Percentiles rank a stretch among this genome's conserved stretches.
These are phyloP conservation scores for Vireo altiloquus DNA, from an alignment of 2,113 vertebrate species.

Conservation along the genomic window DNA sequence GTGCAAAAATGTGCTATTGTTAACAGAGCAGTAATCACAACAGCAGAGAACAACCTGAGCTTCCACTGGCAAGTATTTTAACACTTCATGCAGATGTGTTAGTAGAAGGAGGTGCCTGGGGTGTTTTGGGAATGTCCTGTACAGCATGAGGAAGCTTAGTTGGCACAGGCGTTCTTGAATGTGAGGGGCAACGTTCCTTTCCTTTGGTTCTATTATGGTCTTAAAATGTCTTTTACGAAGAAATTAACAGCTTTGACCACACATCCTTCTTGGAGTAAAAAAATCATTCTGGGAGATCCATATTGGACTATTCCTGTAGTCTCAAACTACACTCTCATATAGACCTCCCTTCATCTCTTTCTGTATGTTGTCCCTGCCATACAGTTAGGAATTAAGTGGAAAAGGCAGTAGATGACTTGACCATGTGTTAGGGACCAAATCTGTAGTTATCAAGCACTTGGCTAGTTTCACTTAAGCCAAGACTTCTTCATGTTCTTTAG, in stretches of 20 bases:
- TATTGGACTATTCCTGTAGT: background rate
- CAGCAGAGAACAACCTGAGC: background rate
- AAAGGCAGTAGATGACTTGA: background rate
- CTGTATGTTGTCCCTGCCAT: background rate
- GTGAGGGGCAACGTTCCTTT: background rate
- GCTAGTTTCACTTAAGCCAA: background rate
- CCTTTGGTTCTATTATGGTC: background rate
- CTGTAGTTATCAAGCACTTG: background rate
- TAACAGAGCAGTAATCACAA: background rate
- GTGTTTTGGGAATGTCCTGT: background rate
- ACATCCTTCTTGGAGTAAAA: background rate
- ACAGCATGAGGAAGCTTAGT: background rate
- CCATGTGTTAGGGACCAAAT: background rate
- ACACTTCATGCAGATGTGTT: background rate
- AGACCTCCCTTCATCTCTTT: background rate
- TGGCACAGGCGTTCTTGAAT: background rate
- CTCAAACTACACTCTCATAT: background rate
- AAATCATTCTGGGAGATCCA: rapidly evolving
- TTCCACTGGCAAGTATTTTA: background rate
- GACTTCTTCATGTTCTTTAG: background rate
- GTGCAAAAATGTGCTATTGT: background rate
- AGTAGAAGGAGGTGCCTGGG: background rate
- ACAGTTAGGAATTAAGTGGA: background rate
- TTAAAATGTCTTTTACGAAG: background rate
- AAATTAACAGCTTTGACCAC: background rate